Base-by-base conservation (phyloP, 1,140 invertebrate genomes). In the Melanaphis sacchari region DNA sequence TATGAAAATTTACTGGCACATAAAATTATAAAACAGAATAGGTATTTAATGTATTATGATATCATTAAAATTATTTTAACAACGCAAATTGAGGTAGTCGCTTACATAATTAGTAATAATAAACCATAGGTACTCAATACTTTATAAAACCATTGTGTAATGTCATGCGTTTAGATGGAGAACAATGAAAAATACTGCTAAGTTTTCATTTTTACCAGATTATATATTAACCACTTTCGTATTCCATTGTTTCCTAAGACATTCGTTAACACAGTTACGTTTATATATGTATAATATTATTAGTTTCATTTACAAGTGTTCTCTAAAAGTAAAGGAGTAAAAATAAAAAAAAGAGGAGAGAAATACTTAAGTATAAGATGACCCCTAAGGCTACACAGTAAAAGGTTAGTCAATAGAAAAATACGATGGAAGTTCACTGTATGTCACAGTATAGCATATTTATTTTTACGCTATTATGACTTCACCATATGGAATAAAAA, bases 1-100 rank as follows among this genome's bases (percentile, higher is more conserved):
- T 76, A 76, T 76, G 59, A 76, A n/a, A 76, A 76, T 76, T 76
- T 76, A 76, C 59, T 76, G 59, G 59, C 31, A n/a, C 59, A n/a
- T n/a, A 76, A n/a, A 76, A 76, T 76, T 76, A 76, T 76, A 15
- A 76, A 76, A 76, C n/a, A 7, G 15, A n/a, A 76, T 76, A 76
- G n/a, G 59, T 76, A 76, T 76, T n/a, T 66, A 18, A n/a, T 76
- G n/a, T 76, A 76, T 76, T 76, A 76, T 76, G n/a, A 76, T n/a
- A n/a, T 76, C 59, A 15, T 76, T 76, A 76, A 76, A 76, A 76
- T 76, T 4, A 76, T 76, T 76, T 76, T 76, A 76, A n/a, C 59
- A 31, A n/a, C 11, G 15, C 11, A 6, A 76, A 76, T 76, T 76
- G 59, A 76, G 59, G 59, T 76, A 76, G 59, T n/a, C 31, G 31